Conservation (phyloP, 1,140 invertebrate species). For the Pseudomyrmex sp. region DNA sequence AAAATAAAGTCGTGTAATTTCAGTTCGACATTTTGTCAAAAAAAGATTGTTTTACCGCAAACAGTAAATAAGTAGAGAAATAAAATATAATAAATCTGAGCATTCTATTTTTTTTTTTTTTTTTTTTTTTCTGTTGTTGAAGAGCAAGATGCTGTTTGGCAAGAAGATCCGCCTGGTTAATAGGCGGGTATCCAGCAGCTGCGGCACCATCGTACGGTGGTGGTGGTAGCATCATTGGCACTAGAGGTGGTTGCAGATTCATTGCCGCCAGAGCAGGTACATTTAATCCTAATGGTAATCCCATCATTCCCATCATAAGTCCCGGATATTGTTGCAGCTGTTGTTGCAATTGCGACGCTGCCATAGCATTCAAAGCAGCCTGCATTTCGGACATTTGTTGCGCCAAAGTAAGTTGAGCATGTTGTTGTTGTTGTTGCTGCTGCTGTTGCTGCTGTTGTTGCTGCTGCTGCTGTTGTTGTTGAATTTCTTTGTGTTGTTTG, state of each 20-base stretch:
- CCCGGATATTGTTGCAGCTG: slow-evolving; percentile 88
- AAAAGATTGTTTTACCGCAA: not conserved
- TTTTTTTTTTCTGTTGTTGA: slow-evolving; percentile 86
- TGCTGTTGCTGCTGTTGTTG: slow-evolving; percentile 77
- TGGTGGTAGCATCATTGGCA: slow-evolving; percentile 96
- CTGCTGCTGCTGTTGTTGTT: slow-evolving; percentile 73
- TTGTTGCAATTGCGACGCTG: slow-evolving; percentile 92
- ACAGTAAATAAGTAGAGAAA: not conserved
- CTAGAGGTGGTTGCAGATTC: slow-evolving; percentile 94
- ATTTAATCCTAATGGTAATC: slow-evolving; percentile 93
- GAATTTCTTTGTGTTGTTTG: not conserved
- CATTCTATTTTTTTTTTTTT: not conserved
- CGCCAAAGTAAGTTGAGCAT: slow-evolving; percentile 87
- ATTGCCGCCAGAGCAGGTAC: slow-evolving; percentile 93
- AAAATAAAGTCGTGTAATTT: not conserved
- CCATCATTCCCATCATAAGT: slow-evolving; percentile 89
- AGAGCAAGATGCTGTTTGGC: slow-evolving; percentile 90
- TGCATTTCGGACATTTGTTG: slow-evolving; percentile 95
- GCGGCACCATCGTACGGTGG: slow-evolving; percentile 89
- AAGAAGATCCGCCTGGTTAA: slow-evolving; percentile 85
- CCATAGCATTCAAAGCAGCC: slow-evolving; percentile 93
- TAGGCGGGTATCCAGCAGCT: slow-evolving; percentile 84
- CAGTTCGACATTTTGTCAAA: not conserved
- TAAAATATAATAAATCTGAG: not conserved
- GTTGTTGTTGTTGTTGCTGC: slow-evolving; percentile 77